Conservation (phyloP, 2,888 invertebrate genomes). For the Diabrotica balteata region DNA sequence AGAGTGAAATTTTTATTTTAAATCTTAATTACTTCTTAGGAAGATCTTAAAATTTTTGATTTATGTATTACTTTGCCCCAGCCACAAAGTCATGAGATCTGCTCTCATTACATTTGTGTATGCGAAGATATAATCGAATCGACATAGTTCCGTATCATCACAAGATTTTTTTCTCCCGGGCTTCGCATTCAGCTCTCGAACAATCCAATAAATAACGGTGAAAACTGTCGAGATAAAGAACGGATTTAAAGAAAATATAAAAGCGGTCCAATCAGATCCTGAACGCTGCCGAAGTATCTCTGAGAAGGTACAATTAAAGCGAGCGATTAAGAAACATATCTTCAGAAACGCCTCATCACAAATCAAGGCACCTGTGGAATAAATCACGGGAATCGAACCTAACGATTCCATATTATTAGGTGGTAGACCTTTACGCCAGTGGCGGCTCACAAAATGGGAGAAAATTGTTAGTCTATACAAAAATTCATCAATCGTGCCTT, state of each 20-base stretch:
- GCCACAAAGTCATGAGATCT: background rate
- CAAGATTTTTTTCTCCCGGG: conserved; percentile 8
- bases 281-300: conserved; percentile 35
- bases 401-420: conserved; percentile 47
- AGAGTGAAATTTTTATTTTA: no score
- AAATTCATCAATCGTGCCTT: no score
- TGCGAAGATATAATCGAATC: conserved; percentile 1
- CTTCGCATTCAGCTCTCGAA: background rate
- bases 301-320: conserved; percentile 53
- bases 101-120: background rate
- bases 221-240: conserved; percentile 41
- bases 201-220: conserved; percentile 18
- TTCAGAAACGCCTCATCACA: conserved; percentile 56
- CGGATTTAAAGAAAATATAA: conserved; percentile 45
- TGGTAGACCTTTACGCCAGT: conserved; percentile 42
- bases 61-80: background rate
- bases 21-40: no score
- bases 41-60: no score
- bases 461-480: no score
- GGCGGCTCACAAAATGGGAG: conserved; percentile 2
- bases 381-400: conserved; percentile 51
- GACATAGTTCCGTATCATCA: background rate
- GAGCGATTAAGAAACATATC: conserved; percentile 56
- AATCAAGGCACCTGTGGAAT: conserved; percentile 57
- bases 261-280: conserved; percentile 39